Base-by-base conservation (phyloP, 2,797 vertebrate species). In the Pseudotriccus pelzelni region DNA sequence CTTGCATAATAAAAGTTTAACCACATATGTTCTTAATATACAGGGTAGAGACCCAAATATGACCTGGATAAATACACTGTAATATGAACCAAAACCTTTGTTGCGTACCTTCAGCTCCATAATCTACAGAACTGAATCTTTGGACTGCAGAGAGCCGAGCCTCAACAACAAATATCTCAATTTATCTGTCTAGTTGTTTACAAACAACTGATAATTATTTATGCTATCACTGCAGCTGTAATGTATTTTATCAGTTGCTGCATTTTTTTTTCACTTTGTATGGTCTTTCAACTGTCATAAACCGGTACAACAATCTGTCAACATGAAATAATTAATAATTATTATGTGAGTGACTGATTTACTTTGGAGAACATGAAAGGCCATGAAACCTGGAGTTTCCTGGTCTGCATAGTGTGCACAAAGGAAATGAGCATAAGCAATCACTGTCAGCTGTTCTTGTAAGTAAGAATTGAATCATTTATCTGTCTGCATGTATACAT, bases 391-490 rank as follows among this genome's bases (percentile, higher is more conserved):
- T 97, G 95, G 94, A 97, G 95, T 96, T 97, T 97, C 91, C 96
- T 97, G 91, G 93, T 94, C 97, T 96, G 94, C 90, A 83, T 58
- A 95, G 97, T 91, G 96, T 91, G 97, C 95, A 64, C 72, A 97
- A 97, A 97, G 96, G 97, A 98, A 98, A 98, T 98, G 98, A 98
- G 96, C 96, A 80, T 98, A 98, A 98, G 98, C 96, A 98, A 98
- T 98, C 98, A 98, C 94, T 98, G 98, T 98, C 98, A 98, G 96
- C 94, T 90, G 86, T 66, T 96, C 98, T 98, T 98, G 98, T 98
- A 98, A 98, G 97, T 91, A 98, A 98, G 98, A 98, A 98, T 98
- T 98, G 98, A 98, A 98, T 98, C 98, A 98, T 98, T 98, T 98
- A 98, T 98, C 98, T 98, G 98, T 98, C 97, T 97, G 97, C 96